phyloP scores from a whole-genome alignment of 2,888 invertebrate genomes.

The Tenthredo scrophulariae region DNA sequence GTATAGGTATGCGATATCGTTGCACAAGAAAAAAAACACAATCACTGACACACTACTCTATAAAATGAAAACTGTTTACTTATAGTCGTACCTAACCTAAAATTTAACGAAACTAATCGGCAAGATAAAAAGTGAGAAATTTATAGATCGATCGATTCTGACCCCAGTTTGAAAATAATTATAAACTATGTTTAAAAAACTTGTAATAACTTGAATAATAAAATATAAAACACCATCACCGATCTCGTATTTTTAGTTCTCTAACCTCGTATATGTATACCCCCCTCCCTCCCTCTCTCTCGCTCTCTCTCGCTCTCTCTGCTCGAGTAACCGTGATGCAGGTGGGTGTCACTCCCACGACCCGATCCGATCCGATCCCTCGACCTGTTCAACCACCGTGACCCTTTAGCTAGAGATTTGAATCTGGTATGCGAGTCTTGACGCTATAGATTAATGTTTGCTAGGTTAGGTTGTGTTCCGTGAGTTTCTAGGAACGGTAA shows the following conservation, averaged over 20 bases:
- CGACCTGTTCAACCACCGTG: conserved; percentile 64
- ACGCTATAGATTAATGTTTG: background rate
- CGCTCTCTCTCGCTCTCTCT: background rate
- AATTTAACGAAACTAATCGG: background rate
- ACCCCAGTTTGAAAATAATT: background rate
- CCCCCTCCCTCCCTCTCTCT: no score
- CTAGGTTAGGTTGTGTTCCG: background rate
- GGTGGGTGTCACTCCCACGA: conserved; percentile 60
- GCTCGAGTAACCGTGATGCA: conserved; percentile 42
- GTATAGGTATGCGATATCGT: background rate
- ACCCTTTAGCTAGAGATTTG: conserved; percentile 56
- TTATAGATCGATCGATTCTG: background rate
- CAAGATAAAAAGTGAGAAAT: background rate
- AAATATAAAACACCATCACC: background rate
- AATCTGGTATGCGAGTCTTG: background rate
- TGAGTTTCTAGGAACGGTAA: background rate
- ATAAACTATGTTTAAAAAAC: background rate
- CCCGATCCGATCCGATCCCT: conserved; percentile 53
- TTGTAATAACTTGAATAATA: background rate
- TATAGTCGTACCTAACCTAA: background rate
- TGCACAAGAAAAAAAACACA: background rate
- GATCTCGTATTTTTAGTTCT: background rate
- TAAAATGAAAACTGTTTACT: background rate
- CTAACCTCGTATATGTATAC: background rate
- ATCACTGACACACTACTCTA: background rate